phyloP scores from a whole-genome alignment of 53 echinoderm and acorn worm genomes.

The Apostichopus leukothele region DNA sequence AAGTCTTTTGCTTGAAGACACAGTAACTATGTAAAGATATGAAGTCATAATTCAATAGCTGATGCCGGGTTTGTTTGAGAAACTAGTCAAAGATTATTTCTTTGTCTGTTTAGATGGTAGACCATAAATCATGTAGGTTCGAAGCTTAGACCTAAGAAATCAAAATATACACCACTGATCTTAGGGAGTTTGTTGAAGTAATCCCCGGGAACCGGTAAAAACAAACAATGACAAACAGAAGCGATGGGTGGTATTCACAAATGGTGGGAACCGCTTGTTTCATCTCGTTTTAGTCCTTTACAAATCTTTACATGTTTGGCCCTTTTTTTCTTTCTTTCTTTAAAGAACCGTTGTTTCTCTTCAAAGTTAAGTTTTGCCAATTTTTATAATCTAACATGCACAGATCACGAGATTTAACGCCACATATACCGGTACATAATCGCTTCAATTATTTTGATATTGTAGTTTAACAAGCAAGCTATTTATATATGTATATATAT shows the following conservation, averaged over 20 bases:
- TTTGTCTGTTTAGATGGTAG: conserved; percentile 34
- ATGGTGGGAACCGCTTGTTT: conserved; percentile 31
- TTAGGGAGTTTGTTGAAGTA: conserved; percentile 31
- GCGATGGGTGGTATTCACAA: conserved; percentile 24
- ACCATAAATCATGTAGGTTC: conserved; percentile 35
- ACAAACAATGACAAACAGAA: conserved; percentile 49
- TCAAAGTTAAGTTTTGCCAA: background rate
- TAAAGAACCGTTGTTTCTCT: background rate
- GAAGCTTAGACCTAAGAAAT: conserved; percentile 32
- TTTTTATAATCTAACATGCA: background rate
- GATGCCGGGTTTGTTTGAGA: conserved; percentile 43
- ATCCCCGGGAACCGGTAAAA: conserved; percentile 43
- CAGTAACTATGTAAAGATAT: conserved; percentile 32
- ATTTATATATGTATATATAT: too few relatives aligned
- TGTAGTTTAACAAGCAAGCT: too few relatives aligned
- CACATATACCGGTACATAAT: too few relatives aligned
- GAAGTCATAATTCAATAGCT: conserved; percentile 44
- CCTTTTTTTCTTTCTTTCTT: background rate
- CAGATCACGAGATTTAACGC: too few relatives aligned
- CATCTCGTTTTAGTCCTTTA: background rate
- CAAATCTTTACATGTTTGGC: background rate
- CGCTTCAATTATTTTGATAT: too few relatives aligned
- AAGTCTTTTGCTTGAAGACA: conserved; percentile 23
- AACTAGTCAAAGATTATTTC: conserved; percentile 37
- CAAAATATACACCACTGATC: conserved; percentile 51